phyloP scores from a whole-genome alignment of 2,113 vertebrate genomes.

The Stictonetta naevosa region DNA sequence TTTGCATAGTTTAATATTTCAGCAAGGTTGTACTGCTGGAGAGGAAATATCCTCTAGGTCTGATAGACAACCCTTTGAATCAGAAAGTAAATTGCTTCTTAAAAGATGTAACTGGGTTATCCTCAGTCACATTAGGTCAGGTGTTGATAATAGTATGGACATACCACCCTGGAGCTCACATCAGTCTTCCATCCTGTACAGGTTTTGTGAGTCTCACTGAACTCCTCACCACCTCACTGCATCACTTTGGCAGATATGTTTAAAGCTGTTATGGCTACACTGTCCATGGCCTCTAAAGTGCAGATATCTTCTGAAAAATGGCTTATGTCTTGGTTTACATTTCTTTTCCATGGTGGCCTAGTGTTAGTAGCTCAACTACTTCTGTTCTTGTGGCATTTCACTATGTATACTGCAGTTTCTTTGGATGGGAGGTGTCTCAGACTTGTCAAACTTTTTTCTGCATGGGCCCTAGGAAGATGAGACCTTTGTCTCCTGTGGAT shows the following conservation, averaged over 20 bases:
- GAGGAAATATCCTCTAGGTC: background rate
- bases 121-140: background rate
- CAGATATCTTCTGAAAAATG: background rate
- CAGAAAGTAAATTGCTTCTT: background rate
- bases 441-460: background rate
- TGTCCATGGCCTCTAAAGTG: background rate
- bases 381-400: background rate
- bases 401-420: fast-evolving
- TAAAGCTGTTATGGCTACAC: fast-evolving
- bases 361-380: fast-evolving
- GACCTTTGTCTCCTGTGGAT: background rate
- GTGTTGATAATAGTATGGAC: background rate
- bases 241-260: background rate
- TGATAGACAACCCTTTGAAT: background rate
- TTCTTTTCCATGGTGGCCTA: background rate
- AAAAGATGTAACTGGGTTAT: background rate
- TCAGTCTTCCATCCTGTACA: background rate
- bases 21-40: background rate
- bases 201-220: background rate
- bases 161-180: background rate
- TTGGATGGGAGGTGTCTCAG: background rate
- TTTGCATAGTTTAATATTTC: too few species aligned
- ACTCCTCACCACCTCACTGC: background rate
- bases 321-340: background rate
- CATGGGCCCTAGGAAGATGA: fast-evolving